Evolutionary conservation across 2,113 vertebrate genomes (phyloP).

Genomic region (Gila orcuttii): DNA sequence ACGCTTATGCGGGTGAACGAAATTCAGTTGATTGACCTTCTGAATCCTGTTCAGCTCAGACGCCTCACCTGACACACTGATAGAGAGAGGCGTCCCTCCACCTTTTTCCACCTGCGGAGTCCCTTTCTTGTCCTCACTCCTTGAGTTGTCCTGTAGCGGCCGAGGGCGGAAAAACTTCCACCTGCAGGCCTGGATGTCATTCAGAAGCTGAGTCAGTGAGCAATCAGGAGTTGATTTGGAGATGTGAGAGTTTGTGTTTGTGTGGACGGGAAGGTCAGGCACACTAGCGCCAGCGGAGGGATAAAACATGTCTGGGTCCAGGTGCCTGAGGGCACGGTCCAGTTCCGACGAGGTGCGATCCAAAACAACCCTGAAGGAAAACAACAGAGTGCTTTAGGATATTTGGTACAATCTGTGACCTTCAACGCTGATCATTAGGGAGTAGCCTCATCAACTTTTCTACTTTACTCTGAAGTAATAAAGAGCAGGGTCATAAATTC

Average conservation of each 20-base stretch:
- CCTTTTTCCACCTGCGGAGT: conserved; percentile 79
- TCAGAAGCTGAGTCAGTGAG: conserved; percentile 86
- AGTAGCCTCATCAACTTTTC: neutral
- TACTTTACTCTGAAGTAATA: neutral
- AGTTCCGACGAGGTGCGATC: conserved; percentile 86
- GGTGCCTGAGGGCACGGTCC: conserved; percentile 81
- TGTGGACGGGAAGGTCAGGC: conserved; percentile 75
- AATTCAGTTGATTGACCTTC: neutral
- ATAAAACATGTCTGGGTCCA: conserved; percentile 85
- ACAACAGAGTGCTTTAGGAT: conserved; percentile 30
- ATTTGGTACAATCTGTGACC: neutral
- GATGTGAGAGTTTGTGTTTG: conserved; percentile 19
- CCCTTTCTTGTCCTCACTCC: conserved; percentile 80
- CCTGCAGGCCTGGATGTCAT: conserved; percentile 90
- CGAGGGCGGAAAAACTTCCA: conserved; percentile 90
- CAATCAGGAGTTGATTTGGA: conserved; percentile 48
- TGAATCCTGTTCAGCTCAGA: neutral
- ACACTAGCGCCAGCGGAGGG: conserved; percentile 78
- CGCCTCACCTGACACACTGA: conserved; percentile 81
- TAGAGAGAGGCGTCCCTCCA: conserved; percentile 73
- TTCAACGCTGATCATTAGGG: neutral
- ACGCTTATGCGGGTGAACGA: too few relatives aligned
- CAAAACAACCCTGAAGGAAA: conserved; percentile 83
- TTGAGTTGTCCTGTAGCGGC: conserved; percentile 77
- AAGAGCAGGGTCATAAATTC: too few relatives aligned